Conservation (phyloP, 2,113 vertebrate genomes). For the Sialia sialis region DNA sequence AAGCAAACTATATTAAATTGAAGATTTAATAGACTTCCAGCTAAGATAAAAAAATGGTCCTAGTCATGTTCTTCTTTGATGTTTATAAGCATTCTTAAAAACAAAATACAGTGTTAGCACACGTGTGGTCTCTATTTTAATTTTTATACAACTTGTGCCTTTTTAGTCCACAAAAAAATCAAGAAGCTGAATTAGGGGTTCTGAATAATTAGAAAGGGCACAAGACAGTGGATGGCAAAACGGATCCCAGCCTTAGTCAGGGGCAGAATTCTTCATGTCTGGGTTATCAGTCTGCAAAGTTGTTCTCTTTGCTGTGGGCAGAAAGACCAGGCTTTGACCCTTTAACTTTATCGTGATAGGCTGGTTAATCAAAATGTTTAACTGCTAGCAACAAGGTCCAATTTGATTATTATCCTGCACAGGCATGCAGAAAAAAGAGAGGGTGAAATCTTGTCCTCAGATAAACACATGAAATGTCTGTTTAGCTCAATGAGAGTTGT, state of each 20-base stretch:
- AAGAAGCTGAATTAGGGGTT: background rate
- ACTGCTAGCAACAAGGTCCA: conserved; percentile 4
- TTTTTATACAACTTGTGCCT: background rate
- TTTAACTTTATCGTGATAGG: background rate
- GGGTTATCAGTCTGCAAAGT: background rate
- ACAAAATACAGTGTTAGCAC: background rate
- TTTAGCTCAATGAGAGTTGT: conserved; percentile 40
- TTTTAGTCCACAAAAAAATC: background rate
- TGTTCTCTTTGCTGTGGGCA: background rate
- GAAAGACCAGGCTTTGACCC: background rate
- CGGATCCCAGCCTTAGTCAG: fast-evolving
- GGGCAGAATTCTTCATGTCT: background rate
- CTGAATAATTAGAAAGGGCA: background rate
- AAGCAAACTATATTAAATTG: background rate
- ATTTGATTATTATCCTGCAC: conserved; percentile 44
- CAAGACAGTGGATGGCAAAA: background rate
- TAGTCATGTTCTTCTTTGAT: background rate
- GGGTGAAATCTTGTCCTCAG: conserved; percentile 11
- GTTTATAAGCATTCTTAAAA: background rate
- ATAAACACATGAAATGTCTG: conserved; percentile 42
- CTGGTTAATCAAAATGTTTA: conserved; percentile 41
- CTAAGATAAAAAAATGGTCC: background rate
- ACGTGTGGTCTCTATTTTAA: background rate
- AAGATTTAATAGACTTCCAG: background rate
- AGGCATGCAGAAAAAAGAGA: conserved; percentile 56